Base-by-base conservation (phyloP, 2,888 invertebrate species). In the Drosophila tanythrix region DNA sequence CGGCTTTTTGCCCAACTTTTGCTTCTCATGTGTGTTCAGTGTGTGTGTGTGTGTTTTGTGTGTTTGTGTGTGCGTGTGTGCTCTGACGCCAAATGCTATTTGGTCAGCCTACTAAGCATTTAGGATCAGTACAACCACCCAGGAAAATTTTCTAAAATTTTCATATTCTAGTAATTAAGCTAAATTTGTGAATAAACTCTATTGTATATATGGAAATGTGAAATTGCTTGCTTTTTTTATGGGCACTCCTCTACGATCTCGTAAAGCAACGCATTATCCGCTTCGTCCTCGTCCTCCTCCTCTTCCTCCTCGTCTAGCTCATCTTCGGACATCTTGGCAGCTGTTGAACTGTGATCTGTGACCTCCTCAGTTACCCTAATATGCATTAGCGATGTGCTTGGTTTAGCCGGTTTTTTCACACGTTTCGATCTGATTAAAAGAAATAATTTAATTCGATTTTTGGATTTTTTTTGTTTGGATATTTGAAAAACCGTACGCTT, bases 401-500 rank as follows among this genome's bases (percentile, higher is more conserved):
- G 11, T 13, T 81, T 87, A 3, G 84, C 84, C 2, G 82, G 89
- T 29, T 74, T 81, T 15, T 89, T 83, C 0, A 89, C 87, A 11
- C 84, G 88, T 27, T 87, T 85, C 1, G 85, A 85, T 1, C 84
- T 85, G 27, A n/a, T n/a, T 2, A 18, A 18, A 25, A 5, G 10
- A 11, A 46, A 25, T 25, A 15, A 15, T 8, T 46, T 0, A 25
- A 46, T 46, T 25, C 0, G 25, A 4, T 38, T 18, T 18, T 18
- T 40, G n/a, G 0, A 10, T 46, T 1, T 36, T 10, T 6, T 4
- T 6, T 29, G 21, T n/a, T 25, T 6, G 2, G 10, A 4, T 31
- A 10, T 10, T 13, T 25, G 3, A 15, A 1, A 1, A n/a, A 13
- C 81, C 91, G 70, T 88, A 93, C 93, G 89, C 91, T 35, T 92